phyloP scores from a whole-genome alignment of 2,888 invertebrate genomes.

The Agriopis leucophaearia region DNA sequence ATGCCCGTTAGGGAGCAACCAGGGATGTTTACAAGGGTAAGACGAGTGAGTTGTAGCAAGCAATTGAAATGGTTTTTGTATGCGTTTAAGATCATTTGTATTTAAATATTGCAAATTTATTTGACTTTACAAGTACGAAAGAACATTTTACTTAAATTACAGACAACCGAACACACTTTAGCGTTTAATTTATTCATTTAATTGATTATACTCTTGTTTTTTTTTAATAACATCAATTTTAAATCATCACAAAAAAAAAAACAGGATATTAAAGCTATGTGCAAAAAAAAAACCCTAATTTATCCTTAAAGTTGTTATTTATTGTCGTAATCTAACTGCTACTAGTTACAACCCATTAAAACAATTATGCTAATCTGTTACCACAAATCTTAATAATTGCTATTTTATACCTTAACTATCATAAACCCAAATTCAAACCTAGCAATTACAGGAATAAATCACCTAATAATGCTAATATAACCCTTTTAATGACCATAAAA shows the following conservation, averaged over 20 bases:
- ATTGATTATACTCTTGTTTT: too few relatives aligned
- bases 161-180: neutral
- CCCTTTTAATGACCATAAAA: constrained; percentile 17
- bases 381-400: constrained; percentile 20
- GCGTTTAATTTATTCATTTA: too few relatives aligned
- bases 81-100: neutral
- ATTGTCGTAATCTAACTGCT: constrained; percentile 3
- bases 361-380: constrained; percentile 19
- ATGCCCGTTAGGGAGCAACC: constrained; percentile 48
- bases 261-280: constrained; percentile 16
- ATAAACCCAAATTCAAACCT: constrained; percentile 14
- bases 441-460: constrained; percentile 15
- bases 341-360: constrained; percentile 18
- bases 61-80: neutral
- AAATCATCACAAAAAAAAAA: neutral
- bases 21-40: constrained; percentile 66
- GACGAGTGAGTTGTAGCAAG: constrained; percentile 16
- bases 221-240: neutral
- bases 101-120: neutral
- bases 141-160: neutral
- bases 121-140: neutral
- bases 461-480: constrained; percentile 17
- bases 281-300: neutral
- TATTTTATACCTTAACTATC: constrained; percentile 21
- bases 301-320: constrained; percentile 3